Percentiles rank a stretch among this genome's conserved stretches.
Evolutionary conservation across 2,113 vertebrate species (phyloP).

Genomic region (Picathartes gymnocephalus): DNA sequence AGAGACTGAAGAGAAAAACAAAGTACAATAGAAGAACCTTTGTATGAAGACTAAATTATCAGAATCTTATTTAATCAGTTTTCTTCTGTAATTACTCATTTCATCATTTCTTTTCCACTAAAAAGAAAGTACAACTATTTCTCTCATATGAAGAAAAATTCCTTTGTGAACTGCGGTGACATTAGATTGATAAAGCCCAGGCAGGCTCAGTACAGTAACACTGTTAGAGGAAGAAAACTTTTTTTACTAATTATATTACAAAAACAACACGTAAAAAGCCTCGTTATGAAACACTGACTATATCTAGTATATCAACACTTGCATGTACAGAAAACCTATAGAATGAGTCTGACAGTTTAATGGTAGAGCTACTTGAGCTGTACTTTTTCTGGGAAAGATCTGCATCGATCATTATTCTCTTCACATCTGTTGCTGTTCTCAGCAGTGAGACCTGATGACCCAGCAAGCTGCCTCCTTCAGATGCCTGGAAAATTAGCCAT

Average conservation of each 20-base stretch:
- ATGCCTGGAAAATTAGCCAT: background rate
- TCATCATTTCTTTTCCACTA: background rate
- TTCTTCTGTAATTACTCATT: background rate
- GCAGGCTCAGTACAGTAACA: background rate
- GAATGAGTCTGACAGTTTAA: background rate
- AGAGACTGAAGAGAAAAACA: background rate
- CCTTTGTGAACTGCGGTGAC: background rate
- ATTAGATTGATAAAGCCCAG: background rate
- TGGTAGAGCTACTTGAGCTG: background rate
- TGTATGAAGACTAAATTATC: background rate
- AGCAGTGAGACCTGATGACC: background rate
- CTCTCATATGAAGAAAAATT: background rate
- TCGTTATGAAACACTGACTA: background rate
- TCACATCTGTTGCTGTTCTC: background rate
- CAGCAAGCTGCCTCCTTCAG: background rate
- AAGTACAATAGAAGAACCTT: background rate
- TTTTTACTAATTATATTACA: background rate
- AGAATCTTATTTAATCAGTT: background rate
- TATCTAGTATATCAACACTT: background rate
- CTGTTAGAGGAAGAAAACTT: background rate
- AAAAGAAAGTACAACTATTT: background rate
- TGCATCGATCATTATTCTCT: background rate
- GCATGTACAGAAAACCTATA: background rate
- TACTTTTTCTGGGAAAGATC: background rate
- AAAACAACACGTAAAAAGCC: background rate